Evolutionary conservation across 2,797 vertebrate species (phyloP).

Genomic region (Myotis myotis): DNA sequence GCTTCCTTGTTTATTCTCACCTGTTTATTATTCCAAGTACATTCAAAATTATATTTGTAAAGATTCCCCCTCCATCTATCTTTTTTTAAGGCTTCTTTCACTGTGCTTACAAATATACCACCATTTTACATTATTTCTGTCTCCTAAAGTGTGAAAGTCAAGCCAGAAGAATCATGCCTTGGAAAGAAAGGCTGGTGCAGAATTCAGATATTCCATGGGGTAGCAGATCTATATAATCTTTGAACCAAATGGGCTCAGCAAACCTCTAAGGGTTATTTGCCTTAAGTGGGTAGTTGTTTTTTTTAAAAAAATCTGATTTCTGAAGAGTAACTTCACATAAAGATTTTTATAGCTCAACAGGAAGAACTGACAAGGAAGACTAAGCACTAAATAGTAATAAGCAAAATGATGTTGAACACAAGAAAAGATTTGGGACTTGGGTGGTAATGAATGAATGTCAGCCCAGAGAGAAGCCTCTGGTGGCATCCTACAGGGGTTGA

Average conservation of each 20-base stretch:
- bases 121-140: neutral
- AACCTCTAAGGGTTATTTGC: conserved; percentile 6
- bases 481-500: neutral
- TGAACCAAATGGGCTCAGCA: neutral
- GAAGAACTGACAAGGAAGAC: neutral
- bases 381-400: neutral
- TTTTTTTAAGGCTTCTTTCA: neutral
- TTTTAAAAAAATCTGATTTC: neutral
- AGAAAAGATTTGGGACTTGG: neutral
- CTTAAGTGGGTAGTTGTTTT: neutral
- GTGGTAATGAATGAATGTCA: neutral
- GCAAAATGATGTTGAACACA: neutral
- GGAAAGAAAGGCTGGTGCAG: neutral
- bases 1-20: neutral
- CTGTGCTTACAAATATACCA: neutral
- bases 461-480: neutral
- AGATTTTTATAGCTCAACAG: neutral
- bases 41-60: conserved; percentile 43
- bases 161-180: conserved; percentile 17
- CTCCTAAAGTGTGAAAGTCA: neutral
- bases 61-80: neutral
- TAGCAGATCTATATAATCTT: neutral
- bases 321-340: neutral
- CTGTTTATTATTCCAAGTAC: conserved; percentile 30
- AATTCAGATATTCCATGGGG: neutral